A percentile compares a stretch with the other conserved stretches of the same genome.
Conservation (phyloP, 2,888 invertebrate genomes). For the Crocallis elinguaria region DNA sequence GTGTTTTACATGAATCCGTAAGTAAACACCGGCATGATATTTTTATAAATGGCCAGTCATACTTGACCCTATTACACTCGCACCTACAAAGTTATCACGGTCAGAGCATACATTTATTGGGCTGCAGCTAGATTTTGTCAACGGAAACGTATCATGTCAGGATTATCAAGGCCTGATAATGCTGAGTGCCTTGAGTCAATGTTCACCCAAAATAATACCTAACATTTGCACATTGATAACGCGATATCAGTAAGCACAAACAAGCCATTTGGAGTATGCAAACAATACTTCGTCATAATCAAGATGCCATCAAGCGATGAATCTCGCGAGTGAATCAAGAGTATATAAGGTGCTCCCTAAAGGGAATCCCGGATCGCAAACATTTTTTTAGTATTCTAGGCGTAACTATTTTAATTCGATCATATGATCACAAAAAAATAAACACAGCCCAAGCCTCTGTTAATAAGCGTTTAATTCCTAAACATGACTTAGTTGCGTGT, state of each 20-base stretch:
- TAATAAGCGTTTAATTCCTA: too few relatives aligned
- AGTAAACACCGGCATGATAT: neutral
- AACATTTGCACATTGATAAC: conserved; percentile 68
- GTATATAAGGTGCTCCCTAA: conserved; percentile 9
- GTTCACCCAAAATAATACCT: conserved; percentile 76
- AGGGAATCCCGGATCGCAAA: neutral
- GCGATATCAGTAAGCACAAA: conserved; percentile 68
- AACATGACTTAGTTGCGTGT: too few relatives aligned
- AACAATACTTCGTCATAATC: conserved; percentile 71
- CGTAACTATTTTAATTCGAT: too few relatives aligned
- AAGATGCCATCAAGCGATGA: conserved; percentile 61
- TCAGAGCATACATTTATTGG: conserved; percentile 7
- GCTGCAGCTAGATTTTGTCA: conserved; percentile 43
- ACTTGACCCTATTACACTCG: too few relatives aligned
- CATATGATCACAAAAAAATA: too few relatives aligned
- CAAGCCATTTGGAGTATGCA: conserved; percentile 77
- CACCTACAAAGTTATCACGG: too few relatives aligned
- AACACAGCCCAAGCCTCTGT: too few relatives aligned
- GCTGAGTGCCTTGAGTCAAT: conserved; percentile 71
- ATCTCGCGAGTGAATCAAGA: conserved; percentile 37
- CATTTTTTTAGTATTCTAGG: too few relatives aligned
- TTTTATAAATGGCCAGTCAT: neutral
- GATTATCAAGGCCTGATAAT: conserved; percentile 66
- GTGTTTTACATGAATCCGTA: neutral
- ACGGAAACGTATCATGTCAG: conserved; percentile 53